These are phyloP conservation scores for Monarcha castaneiventris DNA, from an alignment of 2,113 vertebrate species.

Conservation along the genomic window DNA sequence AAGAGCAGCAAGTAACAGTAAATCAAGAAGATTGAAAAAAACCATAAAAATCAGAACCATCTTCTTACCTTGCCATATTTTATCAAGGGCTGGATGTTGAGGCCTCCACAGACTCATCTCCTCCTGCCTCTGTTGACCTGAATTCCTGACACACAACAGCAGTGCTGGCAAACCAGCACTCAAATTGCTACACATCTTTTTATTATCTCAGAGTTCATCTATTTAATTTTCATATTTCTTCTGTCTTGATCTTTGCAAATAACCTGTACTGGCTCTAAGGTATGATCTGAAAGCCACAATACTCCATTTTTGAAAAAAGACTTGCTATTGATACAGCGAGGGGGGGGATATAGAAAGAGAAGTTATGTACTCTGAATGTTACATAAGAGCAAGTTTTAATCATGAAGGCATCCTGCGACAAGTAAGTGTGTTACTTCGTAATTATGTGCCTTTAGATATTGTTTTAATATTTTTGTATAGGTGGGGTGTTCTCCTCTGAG, in stretches of 20 bases:
- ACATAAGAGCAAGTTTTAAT: not conserved
- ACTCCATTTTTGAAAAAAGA: not conserved
- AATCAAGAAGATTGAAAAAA: not conserved
- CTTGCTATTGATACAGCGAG: not conserved
- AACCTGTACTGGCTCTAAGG: not conserved
- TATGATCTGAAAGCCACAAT: not conserved
- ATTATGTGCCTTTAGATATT: not conserved
- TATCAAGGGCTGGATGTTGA: not conserved
- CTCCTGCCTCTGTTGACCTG: accelerated
- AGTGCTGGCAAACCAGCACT: not conserved
- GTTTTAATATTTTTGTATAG: not conserved
- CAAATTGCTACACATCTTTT: not conserved
- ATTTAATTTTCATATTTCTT: not conserved
- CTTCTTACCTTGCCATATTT: not conserved
- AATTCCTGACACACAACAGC: not conserved
- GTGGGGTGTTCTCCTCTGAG: not conserved
- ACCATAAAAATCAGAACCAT: not conserved
- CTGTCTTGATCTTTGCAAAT: not conserved
- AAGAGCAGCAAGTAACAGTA: not conserved
- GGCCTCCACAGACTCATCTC: not conserved
- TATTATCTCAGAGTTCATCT: not conserved
- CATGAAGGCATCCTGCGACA: not conserved
- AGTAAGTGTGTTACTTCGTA: not conserved
- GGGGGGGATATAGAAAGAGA: accelerated
- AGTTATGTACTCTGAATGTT: not conserved